Conservation (phyloP, 2,888 invertebrate genomes). For the Drosophila mimica region DNA sequence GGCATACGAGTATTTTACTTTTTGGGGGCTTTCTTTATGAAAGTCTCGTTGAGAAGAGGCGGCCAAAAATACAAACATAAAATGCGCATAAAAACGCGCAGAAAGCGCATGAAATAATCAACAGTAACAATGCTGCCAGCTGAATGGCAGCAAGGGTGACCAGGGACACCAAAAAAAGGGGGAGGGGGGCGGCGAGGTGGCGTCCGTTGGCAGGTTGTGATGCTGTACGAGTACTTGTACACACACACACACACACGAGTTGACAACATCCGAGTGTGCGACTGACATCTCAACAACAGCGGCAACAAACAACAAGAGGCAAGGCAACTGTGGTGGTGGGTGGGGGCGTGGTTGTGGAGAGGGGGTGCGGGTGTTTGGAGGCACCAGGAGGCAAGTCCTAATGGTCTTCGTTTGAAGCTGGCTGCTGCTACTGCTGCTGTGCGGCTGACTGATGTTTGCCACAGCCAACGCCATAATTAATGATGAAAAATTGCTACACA, state of each 20-base stretch:
- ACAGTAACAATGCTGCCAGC: slow-evolving; percentile 68
- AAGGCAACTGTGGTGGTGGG: slow-evolving; percentile 5
- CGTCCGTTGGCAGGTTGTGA: slow-evolving; percentile 1
- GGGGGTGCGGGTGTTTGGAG: neutral
- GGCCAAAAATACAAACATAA: slow-evolving; percentile 75
- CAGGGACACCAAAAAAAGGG: slow-evolving; percentile 19
- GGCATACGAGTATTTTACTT: slow-evolving; percentile 36
- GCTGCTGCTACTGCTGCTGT: slow-evolving; percentile 40
- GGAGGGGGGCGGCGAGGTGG: neutral
- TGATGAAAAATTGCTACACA: slow-evolving; percentile 79
- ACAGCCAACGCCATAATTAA: slow-evolving; percentile 78
- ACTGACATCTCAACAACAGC: slow-evolving; percentile 73
- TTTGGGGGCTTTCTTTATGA: slow-evolving; percentile 43
- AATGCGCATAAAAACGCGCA: slow-evolving; percentile 77
- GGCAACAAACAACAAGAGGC: slow-evolving; percentile 43
- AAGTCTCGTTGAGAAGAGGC: slow-evolving; percentile 29
- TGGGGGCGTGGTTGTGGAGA: neutral
- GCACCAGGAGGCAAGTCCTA: slow-evolving; percentile 51
- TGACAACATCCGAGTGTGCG: slow-evolving; percentile 75
- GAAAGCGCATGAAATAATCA: slow-evolving; percentile 78
- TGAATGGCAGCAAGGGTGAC: slow-evolving; percentile 40
- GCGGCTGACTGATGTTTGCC: slow-evolving; percentile 76
- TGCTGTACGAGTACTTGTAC: slow-evolving; percentile 27
- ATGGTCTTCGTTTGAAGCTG: slow-evolving; percentile 66
- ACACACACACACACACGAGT: slow-evolving; percentile 53